phyloP scores from a whole-genome alignment of 2,888 invertebrate genomes.

The Bombylius major region DNA sequence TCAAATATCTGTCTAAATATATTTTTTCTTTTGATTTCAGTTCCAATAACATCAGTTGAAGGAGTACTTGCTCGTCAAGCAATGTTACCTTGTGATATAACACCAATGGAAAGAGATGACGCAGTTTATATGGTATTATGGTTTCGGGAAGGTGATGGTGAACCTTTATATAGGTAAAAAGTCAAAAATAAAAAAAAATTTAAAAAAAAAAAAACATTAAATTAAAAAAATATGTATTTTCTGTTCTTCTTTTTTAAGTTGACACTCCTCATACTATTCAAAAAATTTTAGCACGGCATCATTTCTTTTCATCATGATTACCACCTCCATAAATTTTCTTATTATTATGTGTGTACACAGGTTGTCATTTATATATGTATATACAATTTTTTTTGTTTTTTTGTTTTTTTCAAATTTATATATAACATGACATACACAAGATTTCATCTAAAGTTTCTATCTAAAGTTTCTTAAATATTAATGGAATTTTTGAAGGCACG shows the following conservation, averaged over 20 bases:
- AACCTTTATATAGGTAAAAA: conserved; percentile 71
- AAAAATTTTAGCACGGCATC: too few relatives aligned
- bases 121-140: conserved; percentile 79
- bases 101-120: conserved; percentile 63
- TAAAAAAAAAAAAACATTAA: too few relatives aligned
- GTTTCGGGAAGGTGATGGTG: conserved; percentile 74
- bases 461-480: conserved; percentile 10
- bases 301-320: too few relatives aligned
- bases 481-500: conserved; percentile 13
- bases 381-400: neutral
- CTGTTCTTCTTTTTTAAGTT: too few relatives aligned
- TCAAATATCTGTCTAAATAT: too few relatives aligned
- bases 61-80: conserved; percentile 73
- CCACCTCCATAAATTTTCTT: too few relatives aligned
- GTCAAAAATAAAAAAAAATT: neutral
- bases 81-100: conserved; percentile 76
- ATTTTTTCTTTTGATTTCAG: conserved; percentile 40
- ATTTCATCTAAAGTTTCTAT: too few relatives aligned
- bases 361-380: neutral
- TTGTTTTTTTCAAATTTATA: too few relatives aligned
- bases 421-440: too few relatives aligned
- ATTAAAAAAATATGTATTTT: too few relatives aligned
- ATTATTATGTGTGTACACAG: neutral
- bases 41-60: conserved; percentile 66
- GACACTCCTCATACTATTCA: too few relatives aligned